Conservation (phyloP, 2,888 invertebrate species). For the Synanthedon andrenaeformis region DNA sequence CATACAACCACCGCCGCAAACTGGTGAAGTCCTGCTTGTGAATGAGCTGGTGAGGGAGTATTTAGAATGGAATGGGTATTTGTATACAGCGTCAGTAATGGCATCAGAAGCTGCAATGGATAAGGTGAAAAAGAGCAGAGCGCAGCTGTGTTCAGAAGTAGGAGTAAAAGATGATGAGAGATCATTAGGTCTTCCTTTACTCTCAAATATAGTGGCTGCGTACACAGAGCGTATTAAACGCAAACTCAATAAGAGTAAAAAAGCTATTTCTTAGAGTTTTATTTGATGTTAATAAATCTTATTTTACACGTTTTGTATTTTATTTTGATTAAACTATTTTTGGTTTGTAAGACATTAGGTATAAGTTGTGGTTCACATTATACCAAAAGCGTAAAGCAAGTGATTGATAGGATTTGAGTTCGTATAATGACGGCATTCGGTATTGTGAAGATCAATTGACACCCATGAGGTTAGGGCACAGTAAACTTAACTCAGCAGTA, state of each 20-base stretch:
- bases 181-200: constrained; percentile 58
- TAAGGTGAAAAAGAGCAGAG: constrained; percentile 26
- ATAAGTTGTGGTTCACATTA: too few relatives aligned
- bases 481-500: too few relatives aligned
- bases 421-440: not conserved
- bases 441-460: not conserved
- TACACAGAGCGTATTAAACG: constrained; percentile 60
- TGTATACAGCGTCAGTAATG: constrained; percentile 72
- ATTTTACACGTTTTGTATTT: too few relatives aligned
- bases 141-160: constrained; percentile 47
- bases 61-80: constrained; percentile 77
- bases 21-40: constrained; percentile 57
- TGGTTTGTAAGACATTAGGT: too few relatives aligned
- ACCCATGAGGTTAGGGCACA: not conserved
- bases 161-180: constrained; percentile 66
- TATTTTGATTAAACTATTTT: too few relatives aligned
- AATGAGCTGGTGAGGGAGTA: constrained; percentile 78
- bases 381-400: not conserved
- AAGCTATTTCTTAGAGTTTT: constrained; percentile 2
- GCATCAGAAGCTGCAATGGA: constrained; percentile 56
- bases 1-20: constrained; percentile 27
- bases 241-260: constrained; percentile 46
- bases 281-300: not conserved
- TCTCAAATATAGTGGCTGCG: constrained; percentile 66
- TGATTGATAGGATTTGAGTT: not conserved